These are phyloP conservation scores for Pangasius krempfi DNA, from an alignment of 2,797 vertebrate species.

Conservation along the genomic window DNA sequence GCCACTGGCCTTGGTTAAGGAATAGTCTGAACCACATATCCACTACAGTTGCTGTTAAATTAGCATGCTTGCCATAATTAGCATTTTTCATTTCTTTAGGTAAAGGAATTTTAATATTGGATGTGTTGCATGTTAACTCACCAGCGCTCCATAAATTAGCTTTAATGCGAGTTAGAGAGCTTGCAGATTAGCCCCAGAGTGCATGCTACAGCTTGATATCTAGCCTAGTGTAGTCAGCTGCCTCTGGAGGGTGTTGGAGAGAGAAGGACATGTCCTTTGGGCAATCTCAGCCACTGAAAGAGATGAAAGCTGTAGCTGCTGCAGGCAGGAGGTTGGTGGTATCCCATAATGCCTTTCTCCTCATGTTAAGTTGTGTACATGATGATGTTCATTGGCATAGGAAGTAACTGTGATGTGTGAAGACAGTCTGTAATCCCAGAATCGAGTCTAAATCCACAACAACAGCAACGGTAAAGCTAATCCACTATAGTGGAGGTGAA, in stretches of 20 bases:
- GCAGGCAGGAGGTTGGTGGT: conserved; percentile 34
- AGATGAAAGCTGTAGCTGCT: conserved; percentile 35
- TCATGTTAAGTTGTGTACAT: background rate
- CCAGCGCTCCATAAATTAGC: background rate
- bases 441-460: background rate
- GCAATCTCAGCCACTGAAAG: conserved; percentile 44
- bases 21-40: background rate
- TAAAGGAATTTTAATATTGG: conserved; percentile 11
- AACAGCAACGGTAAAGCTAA: background rate
- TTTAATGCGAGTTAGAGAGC: background rate
- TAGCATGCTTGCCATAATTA: background rate
- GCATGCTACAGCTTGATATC: background rate
- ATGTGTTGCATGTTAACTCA: background rate
- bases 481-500: background rate
- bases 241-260: background rate
- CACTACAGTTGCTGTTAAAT: background rate
- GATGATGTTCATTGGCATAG: background rate
- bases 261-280: conserved; percentile 38
- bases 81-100: conserved; percentile 9
- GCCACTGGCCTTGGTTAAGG: background rate
- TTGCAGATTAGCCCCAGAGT: conserved; percentile 7
- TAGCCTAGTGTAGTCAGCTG: background rate
- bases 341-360: conserved; percentile 44
- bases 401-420: background rate
- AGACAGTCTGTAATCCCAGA: background rate